Base-by-base conservation (phyloP, 2,888 invertebrate genomes). In the Xanthorhoe designata region DNA sequence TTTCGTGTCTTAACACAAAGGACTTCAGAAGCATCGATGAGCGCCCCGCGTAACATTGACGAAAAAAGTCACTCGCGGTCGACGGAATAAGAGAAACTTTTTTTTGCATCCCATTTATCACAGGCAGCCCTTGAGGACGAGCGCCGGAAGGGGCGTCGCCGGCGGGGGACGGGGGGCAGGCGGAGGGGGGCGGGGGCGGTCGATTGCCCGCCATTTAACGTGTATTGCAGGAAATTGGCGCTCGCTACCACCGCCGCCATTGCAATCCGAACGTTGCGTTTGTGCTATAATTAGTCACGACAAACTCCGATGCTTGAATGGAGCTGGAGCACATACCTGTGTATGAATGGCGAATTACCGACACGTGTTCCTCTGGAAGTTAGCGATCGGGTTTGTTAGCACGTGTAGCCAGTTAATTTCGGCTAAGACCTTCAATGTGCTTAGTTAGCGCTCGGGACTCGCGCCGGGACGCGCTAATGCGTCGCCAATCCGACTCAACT, bases 191-290 rank as follows among this genome's bases (percentile, higher is more conserved):
- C 59, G 72, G 73, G 76, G 68, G 77, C 75, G 72, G 71, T 67
- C 70, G 81, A 87, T 83, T 84, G 85, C 79, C 82, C 75, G 82
- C 80, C 82, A 84, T 86, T 84, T 83, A 78, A 71, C 83, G 80
- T 84, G 83, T 83, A 87, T 84, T 82, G 81, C 86, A 82, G 87
- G 86, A 87, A 86, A 87, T 87, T 86, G 86, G 82, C 81, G 82
- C 80, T 78, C 64, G 63, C 71, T 68, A 67, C 68, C 68, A 61
- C 63, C 70, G 68, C 69, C 75, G 76, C 77, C 78, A 79, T 77
- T 81, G 78, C 81, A 73, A 76, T 78, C 75, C 74, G 72, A 75
- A 73, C 72, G 71, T 75, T 76, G 74, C 73, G 77, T 78, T 77
- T 78, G 76, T 81, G 77, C 79, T 78, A 77, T 83, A 85, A 84